Base-by-base conservation (phyloP, 2,797 vertebrate species). In the Gobio occitaniae region DNA sequence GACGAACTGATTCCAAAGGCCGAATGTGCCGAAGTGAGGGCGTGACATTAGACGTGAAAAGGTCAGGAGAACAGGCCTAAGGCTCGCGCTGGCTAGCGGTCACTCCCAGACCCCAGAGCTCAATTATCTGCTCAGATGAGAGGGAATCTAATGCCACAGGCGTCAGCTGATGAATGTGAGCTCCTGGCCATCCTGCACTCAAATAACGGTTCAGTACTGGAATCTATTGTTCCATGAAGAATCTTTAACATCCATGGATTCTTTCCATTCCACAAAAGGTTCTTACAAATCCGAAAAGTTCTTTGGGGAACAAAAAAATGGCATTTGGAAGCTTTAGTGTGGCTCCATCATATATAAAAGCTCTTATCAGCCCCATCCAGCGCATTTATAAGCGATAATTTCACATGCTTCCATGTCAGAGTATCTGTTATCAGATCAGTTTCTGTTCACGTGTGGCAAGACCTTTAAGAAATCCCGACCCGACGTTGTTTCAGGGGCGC, bases 41-140 rank as follows among this genome's bases (percentile, higher is more conserved):
- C 41, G 16, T 83, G 87, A 85, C 87, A 83, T 88, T 88, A 71
- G 59, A 69, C 15, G 2, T 17, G 50, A 25, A 84, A 88, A 88
- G 85, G 85, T 84, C 82, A 86, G 74, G 29, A 21, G 44, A 21
- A 82, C 48, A 65, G 32, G 32, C 70, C 87, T 82, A 71, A 77
- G 80, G 84, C 84, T 76, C 21, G 21, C 47, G 19, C 71, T 36
- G 17, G 61, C 25, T 11, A 32, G 32, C 25, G 17, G 68, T 15
- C 80, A 82, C n/a, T 29, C 6, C 54, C 6, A 11, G 13, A 80
- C 54, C 78, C 63, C 77, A 74, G 87, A 78, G 71, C 79, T 88
- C 54, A 79, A 82, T 78, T 41, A 11, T 59, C 19, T 38, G n/a
- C 47, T 54, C 32, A 54, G 21, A 70, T n/a, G 41, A 61, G 15